Evolutionary conservation across 2,113 vertebrate species (phyloP), one percentile per base, ranked within the genome.

Genomic region (Orthonyx spaldingii): DNA sequence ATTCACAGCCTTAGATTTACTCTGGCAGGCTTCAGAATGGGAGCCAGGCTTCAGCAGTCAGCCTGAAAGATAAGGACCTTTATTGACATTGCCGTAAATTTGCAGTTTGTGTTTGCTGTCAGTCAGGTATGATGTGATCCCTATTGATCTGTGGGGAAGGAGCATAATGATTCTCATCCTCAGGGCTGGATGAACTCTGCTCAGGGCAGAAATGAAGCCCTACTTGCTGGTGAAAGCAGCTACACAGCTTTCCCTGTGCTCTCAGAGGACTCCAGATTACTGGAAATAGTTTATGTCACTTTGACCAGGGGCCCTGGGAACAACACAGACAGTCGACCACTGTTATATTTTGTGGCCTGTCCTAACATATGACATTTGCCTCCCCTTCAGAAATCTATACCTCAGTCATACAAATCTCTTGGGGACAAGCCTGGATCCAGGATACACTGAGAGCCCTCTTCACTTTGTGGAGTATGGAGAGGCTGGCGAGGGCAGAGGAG

Each of bases 311-410:
- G 39, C 70, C 64, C 59, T 52, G 19, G 42, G 35, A 92, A 86
- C 59, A 55, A 42, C 16, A 66, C 63, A 80, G 88, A 84, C 90
- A 86, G 92, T 11, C 74, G 93, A 93, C 92, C 88, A 76, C 90
- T 77, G 42, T 59, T 86, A 11, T 63, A 41, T 66, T 72, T 95
- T 89, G 93, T 93, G 86, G 94, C 71, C 83, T 92, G 79, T 94
- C 92, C 90, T 97, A 94, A 97, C 66, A 72, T 86, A 92, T 77
- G 83, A 72, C 92, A 92, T 93, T 95, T 94, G 82, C 85, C 87
- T 94, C 78, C 78, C 75, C 78, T 96, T 95, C 88, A 94, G 95
- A 95, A 96, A 90, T 91, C 78, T 91, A 82, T 95, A 93, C 88
- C 88, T 89, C 95, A 94, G 46, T 88, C 88, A 93, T 2, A 92